Conservation (phyloP, 2,113 vertebrate genomes). For the Terrapene triunguis region DNA sequence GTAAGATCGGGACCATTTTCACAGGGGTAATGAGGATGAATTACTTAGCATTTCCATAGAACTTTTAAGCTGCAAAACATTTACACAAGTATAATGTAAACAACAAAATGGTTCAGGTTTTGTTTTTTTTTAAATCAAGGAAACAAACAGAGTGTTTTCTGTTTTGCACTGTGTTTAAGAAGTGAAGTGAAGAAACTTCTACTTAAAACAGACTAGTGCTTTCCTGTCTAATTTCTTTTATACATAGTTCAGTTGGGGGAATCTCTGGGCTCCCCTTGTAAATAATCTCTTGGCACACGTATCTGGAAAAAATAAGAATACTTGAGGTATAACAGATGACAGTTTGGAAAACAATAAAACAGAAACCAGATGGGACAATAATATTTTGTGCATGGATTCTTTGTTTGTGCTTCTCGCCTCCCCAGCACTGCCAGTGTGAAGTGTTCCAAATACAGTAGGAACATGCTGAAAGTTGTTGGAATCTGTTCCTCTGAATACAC, state of each 20-base stretch:
- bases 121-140: not conserved
- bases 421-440: not conserved
- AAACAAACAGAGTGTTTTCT: not conserved
- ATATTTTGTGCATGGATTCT: not conserved
- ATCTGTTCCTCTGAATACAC: no score
- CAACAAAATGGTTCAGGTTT: not conserved
- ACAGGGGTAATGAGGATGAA: no score
- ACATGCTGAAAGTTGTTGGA: not conserved
- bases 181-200: not conserved
- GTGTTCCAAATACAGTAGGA: not conserved
- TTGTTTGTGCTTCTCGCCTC: not conserved
- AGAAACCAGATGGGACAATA: not conserved
- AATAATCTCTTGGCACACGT: no score
- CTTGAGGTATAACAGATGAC: not conserved
- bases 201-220: not conserved
- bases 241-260: no score
- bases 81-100: not conserved
- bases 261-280: no score
- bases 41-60: no score
- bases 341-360: not conserved
- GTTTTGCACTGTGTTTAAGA: not conserved
- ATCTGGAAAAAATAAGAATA: no score
- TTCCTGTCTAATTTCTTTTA: not conserved
- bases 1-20: no score
- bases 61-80: no score